Conservation (phyloP, 2,797 vertebrate genomes). For the Ara ararauna region DNA sequence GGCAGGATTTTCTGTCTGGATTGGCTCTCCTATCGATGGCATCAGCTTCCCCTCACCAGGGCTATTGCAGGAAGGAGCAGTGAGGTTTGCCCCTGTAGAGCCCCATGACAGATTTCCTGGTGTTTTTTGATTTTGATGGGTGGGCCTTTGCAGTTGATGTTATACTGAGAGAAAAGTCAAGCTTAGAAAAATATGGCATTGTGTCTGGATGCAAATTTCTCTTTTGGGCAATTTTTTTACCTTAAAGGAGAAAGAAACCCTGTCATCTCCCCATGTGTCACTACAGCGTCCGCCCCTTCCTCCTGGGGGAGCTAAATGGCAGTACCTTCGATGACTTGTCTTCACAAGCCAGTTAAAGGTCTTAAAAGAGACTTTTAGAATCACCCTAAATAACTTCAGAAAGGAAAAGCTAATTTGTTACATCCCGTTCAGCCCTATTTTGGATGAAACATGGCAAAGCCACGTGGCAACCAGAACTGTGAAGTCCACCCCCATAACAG, state of each 20-base stretch:
- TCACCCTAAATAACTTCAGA: background rate
- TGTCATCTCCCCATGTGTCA: background rate
- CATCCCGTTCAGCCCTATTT: background rate
- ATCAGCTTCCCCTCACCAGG: background rate
- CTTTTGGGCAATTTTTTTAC: background rate
- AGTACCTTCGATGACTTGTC: background rate
- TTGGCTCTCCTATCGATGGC: background rate
- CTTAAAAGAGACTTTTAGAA: background rate
- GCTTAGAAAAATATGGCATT: background rate
- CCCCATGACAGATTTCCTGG: background rate
- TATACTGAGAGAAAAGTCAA: background rate
- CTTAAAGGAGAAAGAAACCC: fast-evolving
- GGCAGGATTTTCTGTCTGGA: background rate
- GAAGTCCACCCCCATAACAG: fast-evolving
- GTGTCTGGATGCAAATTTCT: background rate
- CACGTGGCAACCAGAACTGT: fast-evolving
- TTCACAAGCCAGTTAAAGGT: background rate
- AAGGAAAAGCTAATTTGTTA: background rate
- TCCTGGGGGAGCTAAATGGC: background rate
- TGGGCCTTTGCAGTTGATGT: background rate
- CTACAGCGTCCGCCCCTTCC: background rate
- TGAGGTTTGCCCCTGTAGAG: background rate
- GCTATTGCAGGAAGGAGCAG: background rate
- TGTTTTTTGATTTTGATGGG: background rate
- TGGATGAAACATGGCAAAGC: background rate